Base-by-base conservation (phyloP, 2,888 invertebrate species). In the Vesta saturnalis region DNA sequence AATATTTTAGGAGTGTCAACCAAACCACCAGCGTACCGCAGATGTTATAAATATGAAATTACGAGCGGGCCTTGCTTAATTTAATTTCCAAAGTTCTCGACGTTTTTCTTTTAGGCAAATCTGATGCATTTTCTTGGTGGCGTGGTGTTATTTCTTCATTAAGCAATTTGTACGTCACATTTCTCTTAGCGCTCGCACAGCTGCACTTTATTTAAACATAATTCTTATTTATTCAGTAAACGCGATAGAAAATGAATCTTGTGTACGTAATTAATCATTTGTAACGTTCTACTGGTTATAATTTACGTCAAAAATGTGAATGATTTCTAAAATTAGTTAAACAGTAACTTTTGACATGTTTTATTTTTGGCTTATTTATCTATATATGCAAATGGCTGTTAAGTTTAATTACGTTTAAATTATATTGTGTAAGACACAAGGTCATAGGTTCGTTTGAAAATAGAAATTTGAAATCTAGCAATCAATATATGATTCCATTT, bases 21-120 rank as follows among this genome's bases (percentile, higher is more conserved):
- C 71, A 71, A 73, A 71, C 72, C 74, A 69, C 71, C 63, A 71
- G 71, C 68, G 67, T 67, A 74, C 77, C 76, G 73, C 76, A 77
- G 77, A 74, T 76, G 78, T 76, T 77, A 77, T 78, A 77, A 78
- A 78, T 78, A 77, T 77, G 75, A 77, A 78, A 78, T 77, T 77
- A 77, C 73, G 76, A 72, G 72, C 72, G 70, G 66, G 73, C 66
- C 71, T 70, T 63, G 73, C 76, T 76, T 78, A 78, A 78, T 78
- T 78, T 78, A 78, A 78, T 78, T 78, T 76, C 72, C 68, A 75
- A 77, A 78, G 72, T 77, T 76, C 73, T 66, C 60, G 64, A 69
- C 68, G 69, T 74, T 76, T 76, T 74, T 76, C 73, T 74, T 74
- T 73, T 73, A 76, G 72, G 73, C 75, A 77, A 77, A 78, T 74